Evolutionary conservation across 2,888 invertebrate species (phyloP).

Genomic region (Spisula solida): DNA sequence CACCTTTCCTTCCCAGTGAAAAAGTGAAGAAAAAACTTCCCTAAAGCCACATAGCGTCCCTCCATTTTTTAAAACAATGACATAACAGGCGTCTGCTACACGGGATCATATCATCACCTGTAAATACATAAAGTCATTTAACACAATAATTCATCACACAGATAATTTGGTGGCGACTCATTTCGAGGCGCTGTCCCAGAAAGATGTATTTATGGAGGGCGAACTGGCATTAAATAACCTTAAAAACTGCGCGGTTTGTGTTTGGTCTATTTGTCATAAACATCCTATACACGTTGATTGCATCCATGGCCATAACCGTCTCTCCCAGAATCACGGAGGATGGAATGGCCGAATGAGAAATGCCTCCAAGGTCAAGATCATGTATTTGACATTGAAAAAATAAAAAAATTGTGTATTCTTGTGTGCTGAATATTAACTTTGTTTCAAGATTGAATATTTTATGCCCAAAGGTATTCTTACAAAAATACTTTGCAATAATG

Average conservation of each 20-base stretch:
- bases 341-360: conserved; percentile 17
- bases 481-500: no score
- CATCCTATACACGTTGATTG: background rate
- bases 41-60: conserved; percentile 70
- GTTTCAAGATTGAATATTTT: no score
- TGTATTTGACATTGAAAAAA: background rate
- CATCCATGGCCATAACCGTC: conserved; percentile 66
- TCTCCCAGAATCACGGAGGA: conserved; percentile 68
- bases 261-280: background rate
- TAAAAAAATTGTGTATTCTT: no score
- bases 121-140: conserved; percentile 62
- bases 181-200: conserved; percentile 73
- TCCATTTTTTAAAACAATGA: conserved; percentile 66
- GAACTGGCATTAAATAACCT: conserved; percentile 71
- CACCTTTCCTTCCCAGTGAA: conserved; percentile 73
- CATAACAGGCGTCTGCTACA: conserved; percentile 38
- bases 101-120: conserved; percentile 47
- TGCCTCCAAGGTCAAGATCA: conserved; percentile 21
- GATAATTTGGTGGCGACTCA: conserved; percentile 43
- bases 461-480: background rate
- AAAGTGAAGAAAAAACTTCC: conserved; percentile 67
- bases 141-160: conserved; percentile 56
- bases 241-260: background rate
- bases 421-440: no score
- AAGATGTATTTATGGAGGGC: conserved; percentile 74